phyloP scores from a whole-genome alignment of 1,140 invertebrate genomes.

The Cotesia vestalis region DNA sequence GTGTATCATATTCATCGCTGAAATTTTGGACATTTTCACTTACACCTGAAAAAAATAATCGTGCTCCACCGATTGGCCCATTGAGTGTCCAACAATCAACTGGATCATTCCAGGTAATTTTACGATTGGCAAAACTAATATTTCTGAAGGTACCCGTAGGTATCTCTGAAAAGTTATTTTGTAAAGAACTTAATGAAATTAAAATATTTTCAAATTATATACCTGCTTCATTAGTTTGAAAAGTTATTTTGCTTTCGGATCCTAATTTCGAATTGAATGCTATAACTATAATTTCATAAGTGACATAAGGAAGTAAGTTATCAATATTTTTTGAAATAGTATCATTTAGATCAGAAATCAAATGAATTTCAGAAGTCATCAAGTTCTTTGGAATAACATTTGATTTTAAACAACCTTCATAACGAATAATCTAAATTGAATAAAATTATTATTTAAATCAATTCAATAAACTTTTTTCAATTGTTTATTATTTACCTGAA shows the following conservation, averaged over 20 bases:
- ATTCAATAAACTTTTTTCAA: background rate
- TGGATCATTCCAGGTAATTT: conserved; percentile 37
- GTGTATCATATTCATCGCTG: background rate
- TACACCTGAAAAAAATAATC: conserved; percentile 36
- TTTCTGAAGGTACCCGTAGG: conserved; percentile 24
- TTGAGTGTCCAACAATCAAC: conserved; percentile 40
- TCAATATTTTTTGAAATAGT: background rate
- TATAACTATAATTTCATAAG: conserved; percentile 30
- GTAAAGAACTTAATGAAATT: background rate
- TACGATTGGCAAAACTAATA: conserved; percentile 16
- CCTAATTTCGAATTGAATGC: conserved; percentile 36
- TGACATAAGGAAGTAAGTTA: conserved; percentile 34
- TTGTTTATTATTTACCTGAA: conserved; percentile 35
- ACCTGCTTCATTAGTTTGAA: conserved; percentile 34
- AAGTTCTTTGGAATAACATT: background rate
- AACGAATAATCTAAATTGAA: conserved; percentile 23
- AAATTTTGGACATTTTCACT: conserved; percentile 29
- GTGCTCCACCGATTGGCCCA: conserved; percentile 27
- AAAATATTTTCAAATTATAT: background rate
- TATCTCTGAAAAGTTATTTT: conserved; percentile 35
- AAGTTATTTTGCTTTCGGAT: background rate
- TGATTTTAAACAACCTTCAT: background rate
- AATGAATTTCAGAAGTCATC: background rate
- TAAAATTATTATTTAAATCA: background rate
- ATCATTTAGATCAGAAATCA: background rate